Conservation (phyloP, 2,797 vertebrate genomes). For the Halcyon chelicuti region DNA sequence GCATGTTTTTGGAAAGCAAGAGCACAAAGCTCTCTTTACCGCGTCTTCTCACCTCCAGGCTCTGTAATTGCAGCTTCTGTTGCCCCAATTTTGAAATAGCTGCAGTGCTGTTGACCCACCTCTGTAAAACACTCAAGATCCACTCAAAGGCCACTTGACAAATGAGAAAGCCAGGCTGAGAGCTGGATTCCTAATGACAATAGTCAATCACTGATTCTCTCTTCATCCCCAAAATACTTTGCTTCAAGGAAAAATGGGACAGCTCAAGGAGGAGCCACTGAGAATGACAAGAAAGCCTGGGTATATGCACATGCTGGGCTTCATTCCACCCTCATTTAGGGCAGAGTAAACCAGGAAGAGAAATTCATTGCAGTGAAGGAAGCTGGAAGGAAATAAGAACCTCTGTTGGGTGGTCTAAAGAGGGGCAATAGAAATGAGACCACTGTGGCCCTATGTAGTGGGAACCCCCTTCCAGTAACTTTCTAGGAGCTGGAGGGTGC, state of each 20-base stretch:
- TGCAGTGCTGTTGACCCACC: background rate
- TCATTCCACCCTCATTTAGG: background rate
- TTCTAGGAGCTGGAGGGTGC: background rate
- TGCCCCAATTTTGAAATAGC: slow-evolving; percentile 14
- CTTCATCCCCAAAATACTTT: background rate
- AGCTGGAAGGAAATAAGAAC: background rate
- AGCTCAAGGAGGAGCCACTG: background rate
- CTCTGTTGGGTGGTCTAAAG: background rate
- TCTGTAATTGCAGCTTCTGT: background rate
- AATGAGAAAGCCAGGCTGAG: background rate
- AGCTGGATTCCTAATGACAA: background rate
- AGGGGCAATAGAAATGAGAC: background rate
- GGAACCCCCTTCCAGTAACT: background rate
- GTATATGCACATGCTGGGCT: background rate
- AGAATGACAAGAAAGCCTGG: background rate
- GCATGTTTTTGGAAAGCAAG: background rate
- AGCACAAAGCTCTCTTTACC: background rate
- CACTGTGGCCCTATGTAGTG: background rate
- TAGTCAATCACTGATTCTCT: background rate
- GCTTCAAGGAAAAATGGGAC: background rate
- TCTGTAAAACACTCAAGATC: background rate
- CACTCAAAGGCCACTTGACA: background rate
- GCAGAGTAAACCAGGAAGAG: background rate
- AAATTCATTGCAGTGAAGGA: background rate
- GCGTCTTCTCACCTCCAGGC: background rate